These are phyloP conservation scores for Pseudochirops corinnae DNA, from an alignment of 2,797 vertebrate genomes.

Conservation along the genomic window DNA sequence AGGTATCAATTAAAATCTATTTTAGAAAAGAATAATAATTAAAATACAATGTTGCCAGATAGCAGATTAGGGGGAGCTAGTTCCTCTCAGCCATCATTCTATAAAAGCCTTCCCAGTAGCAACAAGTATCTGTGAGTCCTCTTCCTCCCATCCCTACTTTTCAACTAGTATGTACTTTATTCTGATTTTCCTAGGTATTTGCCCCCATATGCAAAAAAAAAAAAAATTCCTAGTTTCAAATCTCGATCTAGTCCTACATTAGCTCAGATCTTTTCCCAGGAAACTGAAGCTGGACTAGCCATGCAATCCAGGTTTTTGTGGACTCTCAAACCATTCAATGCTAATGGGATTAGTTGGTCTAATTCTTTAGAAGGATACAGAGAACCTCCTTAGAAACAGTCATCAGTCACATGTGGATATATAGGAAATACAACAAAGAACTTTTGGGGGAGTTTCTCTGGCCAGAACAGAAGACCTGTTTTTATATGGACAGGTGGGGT, in stretches of 20 bases:
- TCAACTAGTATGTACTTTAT: neutral
- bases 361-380: constrained; percentile 16
- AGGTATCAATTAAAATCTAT: neutral
- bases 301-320: no score
- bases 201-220: neutral
- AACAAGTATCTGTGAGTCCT: neutral
- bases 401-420: neutral
- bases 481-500: neutral
- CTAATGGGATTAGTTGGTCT: neutral
- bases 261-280: neutral
- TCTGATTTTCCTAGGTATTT: neutral
- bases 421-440: neutral
- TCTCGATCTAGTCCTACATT: neutral
- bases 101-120: neutral
- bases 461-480: neutral
- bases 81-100: neutral
- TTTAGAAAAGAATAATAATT: neutral
- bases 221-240: neutral
- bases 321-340: neutral
- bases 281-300: neutral
- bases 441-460: neutral
- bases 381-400: neutral
- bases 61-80: neutral
- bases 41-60: neutral
- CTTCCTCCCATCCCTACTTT: neutral